A percentile compares a stretch with the other conserved stretches of the same genome.
phyloP scores from a whole-genome alignment of 2,888 invertebrate genomes.

The Limnephilus rhombicus region DNA sequence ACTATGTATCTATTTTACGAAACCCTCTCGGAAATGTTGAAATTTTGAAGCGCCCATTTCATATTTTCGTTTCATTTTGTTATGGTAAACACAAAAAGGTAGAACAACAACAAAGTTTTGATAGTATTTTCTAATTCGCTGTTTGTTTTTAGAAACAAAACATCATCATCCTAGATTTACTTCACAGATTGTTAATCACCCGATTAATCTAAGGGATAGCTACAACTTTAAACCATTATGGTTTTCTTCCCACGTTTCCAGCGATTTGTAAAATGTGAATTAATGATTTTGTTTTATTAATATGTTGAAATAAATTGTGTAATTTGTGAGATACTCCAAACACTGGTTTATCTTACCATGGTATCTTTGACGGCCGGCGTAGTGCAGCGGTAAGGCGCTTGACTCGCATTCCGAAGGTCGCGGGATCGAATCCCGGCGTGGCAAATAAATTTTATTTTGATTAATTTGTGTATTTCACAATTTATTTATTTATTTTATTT shows the following conservation, averaged over 20 bases:
- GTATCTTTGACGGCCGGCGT: no score
- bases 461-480: no score
- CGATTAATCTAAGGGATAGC: background rate
- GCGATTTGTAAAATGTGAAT: background rate
- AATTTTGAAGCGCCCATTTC: background rate
- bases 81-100: constrained; percentile 3
- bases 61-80: constrained; percentile 41
- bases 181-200: background rate
- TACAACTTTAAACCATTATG: background rate
- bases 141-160: background rate
- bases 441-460: no score
- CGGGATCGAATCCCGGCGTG: no score
- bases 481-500: no score
- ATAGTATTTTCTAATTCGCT: constrained; percentile 1
- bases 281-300: background rate
- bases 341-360: no score
- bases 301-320: background rate
- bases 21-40: constrained; percentile 12
- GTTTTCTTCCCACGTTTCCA: background rate
- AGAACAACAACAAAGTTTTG: background rate
- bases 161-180: background rate
- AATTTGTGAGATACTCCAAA: background rate
- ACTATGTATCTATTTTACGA: constrained; percentile 20
- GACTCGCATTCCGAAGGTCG: no score
- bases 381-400: no score